Conservation (phyloP, 2,888 invertebrate species). For the Cryptus viduatorius region DNA sequence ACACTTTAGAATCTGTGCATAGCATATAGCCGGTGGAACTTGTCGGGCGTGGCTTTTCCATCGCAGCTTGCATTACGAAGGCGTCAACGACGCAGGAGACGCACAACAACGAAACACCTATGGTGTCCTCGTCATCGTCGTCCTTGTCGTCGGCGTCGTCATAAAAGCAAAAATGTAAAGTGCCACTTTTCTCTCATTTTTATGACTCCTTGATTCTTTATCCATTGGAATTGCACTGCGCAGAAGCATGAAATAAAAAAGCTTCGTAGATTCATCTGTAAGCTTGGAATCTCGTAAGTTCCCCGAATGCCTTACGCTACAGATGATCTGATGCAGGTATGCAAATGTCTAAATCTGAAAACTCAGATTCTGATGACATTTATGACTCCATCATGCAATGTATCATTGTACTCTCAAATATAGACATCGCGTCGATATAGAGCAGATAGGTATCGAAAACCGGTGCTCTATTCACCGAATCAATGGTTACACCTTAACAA, state of each 20-base stretch:
- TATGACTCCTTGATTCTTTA: not conserved
- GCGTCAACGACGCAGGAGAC: not conserved
- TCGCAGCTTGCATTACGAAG: not conserved
- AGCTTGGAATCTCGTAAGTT: not conserved
- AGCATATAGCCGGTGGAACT: not conserved
- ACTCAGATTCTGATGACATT: not conserved
- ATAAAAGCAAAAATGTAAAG: not conserved
- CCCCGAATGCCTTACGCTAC: no score
- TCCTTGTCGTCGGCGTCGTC: not conserved
- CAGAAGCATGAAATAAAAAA: not conserved
- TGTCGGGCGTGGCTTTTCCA: slow-evolving; percentile 16
- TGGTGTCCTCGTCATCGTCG: no score
- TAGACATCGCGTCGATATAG: slow-evolving; percentile 4
- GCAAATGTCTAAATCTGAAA: not conserved
- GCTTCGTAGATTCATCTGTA: not conserved
- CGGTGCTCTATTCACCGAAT: slow-evolving; percentile 10
- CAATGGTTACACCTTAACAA: slow-evolving; percentile 4
- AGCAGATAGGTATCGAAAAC: not conserved
- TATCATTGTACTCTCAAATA: not conserved
- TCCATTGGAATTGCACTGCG: not conserved
- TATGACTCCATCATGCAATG: not conserved
- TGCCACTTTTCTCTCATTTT: not conserved
- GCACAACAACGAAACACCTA: slow-evolving; percentile 1
- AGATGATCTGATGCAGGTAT: no score
- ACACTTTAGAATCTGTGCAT: slow-evolving; percentile 29